Evolutionary conservation across 2,797 vertebrate genomes (phyloP).

Genomic region (Podarcis siculus): DNA sequence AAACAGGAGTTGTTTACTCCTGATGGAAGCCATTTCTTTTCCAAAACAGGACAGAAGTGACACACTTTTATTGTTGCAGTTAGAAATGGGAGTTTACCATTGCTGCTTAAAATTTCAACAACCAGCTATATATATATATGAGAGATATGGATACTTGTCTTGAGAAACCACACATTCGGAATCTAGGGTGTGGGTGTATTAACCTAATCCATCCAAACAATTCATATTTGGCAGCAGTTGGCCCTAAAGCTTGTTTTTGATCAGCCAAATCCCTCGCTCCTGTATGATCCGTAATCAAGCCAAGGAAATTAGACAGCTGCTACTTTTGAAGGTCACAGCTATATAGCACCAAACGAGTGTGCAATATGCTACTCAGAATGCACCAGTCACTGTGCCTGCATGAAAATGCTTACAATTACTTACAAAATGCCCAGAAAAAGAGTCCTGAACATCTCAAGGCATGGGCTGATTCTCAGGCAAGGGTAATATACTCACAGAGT

Average conservation of each 20-base stretch:
- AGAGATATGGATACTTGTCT: too few species aligned
- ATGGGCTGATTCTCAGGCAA: too few species aligned
- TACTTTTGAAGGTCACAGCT: neutral
- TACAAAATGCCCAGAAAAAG: neutral
- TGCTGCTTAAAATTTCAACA: neutral
- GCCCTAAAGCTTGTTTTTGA: neutral
- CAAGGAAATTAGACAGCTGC: neutral
- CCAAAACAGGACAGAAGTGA: neutral
- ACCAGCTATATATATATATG: neutral
- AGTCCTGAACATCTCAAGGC: too few species aligned
- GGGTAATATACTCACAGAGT: too few species aligned
- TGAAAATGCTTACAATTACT: neutral
- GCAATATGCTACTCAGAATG: neutral
- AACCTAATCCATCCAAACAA: too few species aligned
- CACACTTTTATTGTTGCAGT: neutral
- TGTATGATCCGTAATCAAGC: neutral
- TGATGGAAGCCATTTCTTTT: neutral
- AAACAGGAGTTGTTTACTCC: neutral
- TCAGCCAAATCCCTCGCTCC: neutral
- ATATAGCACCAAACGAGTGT: neutral
- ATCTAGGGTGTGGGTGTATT: too few species aligned
- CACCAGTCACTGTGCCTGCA: constrained; percentile 46
- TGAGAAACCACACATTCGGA: neutral
- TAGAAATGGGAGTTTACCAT: neutral
- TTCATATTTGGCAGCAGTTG: too few species aligned